Conservation (phyloP, 1,140 invertebrate genomes). For the Drosophila tani region DNA sequence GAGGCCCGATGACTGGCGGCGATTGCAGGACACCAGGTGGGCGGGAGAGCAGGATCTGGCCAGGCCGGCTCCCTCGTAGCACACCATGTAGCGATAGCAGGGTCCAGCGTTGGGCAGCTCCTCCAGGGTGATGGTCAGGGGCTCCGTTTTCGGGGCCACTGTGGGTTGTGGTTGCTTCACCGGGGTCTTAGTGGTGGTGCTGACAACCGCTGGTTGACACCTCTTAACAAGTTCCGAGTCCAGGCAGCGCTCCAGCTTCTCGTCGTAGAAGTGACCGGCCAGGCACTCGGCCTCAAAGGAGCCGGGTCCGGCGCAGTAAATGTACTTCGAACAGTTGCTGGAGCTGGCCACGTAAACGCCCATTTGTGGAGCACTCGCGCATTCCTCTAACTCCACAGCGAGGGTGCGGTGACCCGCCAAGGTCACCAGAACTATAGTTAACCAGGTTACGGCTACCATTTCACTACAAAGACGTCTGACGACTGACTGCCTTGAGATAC, state of each 20-base stretch:
- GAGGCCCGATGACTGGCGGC: conserved; percentile 6
- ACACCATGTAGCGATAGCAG: conserved; percentile 50
- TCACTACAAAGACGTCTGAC: conserved; percentile 1
- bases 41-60: conserved; percentile 49
- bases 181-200: neutral
- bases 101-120: conserved; percentile 31
- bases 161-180: neutral
- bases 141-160: conserved; percentile 2
- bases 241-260: conserved; percentile 35
- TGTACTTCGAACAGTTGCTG: conserved; percentile 46
- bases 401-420: conserved; percentile 2
- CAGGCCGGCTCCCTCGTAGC: conserved; percentile 55
- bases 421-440: conserved; percentile 14
- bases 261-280: conserved; percentile 35
- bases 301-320: conserved; percentile 48
- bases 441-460: conserved; percentile 17
- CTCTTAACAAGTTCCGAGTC: conserved; percentile 22
- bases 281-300: conserved; percentile 53
- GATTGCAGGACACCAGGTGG: conserved; percentile 41
- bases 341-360: conserved; percentile 46
- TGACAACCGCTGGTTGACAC: neutral
- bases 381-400: conserved; percentile 23
- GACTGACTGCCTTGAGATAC: conserved; percentile 23
- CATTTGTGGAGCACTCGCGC: conserved; percentile 21
- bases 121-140: conserved; percentile 31